Evolutionary conservation across 1,140 invertebrate genomes (phyloP).

Genomic region (Archivesica marissinica): DNA sequence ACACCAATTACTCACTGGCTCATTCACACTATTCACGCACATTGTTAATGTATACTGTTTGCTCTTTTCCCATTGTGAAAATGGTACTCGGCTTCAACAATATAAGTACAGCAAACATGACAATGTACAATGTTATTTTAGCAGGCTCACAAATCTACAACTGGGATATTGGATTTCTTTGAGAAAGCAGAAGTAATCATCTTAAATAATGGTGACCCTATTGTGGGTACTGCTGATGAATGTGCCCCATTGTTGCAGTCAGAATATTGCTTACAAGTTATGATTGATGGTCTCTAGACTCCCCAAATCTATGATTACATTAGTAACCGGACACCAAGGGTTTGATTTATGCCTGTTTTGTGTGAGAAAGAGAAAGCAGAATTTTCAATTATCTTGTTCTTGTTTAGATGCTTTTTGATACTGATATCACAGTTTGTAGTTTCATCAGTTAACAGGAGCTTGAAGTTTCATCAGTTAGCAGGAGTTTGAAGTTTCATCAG

Average conservation of each 20-base stretch:
- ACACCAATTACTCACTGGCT: too few species aligned
- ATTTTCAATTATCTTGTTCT: constrained; percentile 34
- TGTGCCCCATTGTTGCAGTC: background rate
- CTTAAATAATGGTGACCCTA: constrained; percentile 5
- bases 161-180: background rate
- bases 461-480: too few species aligned
- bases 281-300: background rate
- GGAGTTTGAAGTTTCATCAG: too few species aligned
- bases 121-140: constrained; percentile 4
- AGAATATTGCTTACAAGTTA: background rate
- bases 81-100: background rate
- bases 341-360: constrained; percentile 23
- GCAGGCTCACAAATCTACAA: background rate
- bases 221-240: background rate
- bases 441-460: too few species aligned
- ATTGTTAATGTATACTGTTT: too few species aligned
- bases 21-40: too few species aligned
- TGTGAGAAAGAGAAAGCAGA: background rate
- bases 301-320: background rate
- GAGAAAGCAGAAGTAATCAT: constrained; percentile 10
- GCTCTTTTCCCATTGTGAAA: too few species aligned
- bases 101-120: background rate
- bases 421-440: too few species aligned
- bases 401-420: too few species aligned
- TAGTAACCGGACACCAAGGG: background rate